Percentiles rank a stretch among this genome's conserved stretches.
These are phyloP conservation scores for Drosophila quadrilineata DNA, from an alignment of 1,140 invertebrate genomes.

Conservation along the genomic window DNA sequence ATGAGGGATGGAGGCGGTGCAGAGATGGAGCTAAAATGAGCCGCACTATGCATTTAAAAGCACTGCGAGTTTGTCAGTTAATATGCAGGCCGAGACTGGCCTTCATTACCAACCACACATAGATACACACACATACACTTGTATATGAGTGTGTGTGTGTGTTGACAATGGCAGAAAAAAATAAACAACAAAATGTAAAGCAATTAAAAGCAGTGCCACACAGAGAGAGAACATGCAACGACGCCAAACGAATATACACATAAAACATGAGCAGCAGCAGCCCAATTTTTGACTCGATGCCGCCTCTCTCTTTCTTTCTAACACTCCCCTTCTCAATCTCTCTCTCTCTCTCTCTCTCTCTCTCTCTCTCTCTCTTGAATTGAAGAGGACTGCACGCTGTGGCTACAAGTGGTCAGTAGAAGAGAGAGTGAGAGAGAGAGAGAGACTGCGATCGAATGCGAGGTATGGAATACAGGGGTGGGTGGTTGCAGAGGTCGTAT, in stretches of 20 bases:
- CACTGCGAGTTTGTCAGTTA: constrained; percentile 63
- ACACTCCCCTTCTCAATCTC: no score
- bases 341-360: no score
- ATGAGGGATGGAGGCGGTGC: neutral
- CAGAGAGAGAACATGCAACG: constrained; percentile 48
- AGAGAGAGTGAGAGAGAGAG: no score
- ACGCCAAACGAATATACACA: constrained; percentile 61
- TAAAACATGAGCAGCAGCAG: constrained; percentile 67
- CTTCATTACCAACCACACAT: constrained; percentile 61
- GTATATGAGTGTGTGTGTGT: no score
- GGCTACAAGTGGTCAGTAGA: constrained; percentile 76
- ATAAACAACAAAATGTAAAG: constrained; percentile 73
- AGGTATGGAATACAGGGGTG: neutral
- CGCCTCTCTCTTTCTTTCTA: no score
- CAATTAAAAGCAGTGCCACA: constrained; percentile 74
- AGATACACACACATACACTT: constrained; percentile 10
- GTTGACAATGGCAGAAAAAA: constrained; percentile 45
- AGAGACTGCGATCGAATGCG: no score
- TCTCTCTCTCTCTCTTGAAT: no score
- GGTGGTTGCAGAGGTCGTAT: neutral
- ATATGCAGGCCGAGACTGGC: constrained; percentile 70
- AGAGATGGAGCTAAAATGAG: constrained; percentile 2
- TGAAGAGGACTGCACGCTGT: constrained; percentile 55
- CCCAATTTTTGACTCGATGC: constrained; percentile 65
- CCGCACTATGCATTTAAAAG: constrained; percentile 60